Evolutionary conservation across 2,888 invertebrate genomes (phyloP).

Genomic region (Cordilura impudica): DNA sequence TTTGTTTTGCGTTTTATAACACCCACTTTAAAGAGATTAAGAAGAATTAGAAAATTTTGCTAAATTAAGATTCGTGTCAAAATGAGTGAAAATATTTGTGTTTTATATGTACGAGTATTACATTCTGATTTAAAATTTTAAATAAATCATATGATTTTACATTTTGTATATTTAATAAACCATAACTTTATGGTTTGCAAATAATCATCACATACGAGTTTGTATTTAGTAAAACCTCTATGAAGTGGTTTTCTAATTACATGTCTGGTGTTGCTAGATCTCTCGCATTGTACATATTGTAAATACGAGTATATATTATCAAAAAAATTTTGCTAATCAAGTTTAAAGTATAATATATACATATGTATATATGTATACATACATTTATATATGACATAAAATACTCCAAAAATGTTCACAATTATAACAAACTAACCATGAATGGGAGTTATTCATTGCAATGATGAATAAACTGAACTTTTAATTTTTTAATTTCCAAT

Average conservation of each 20-base stretch:
- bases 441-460: no score
- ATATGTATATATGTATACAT: no score
- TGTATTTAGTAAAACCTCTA: constrained; percentile 5
- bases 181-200: constrained; percentile 14
- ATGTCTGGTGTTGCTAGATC: not conserved
- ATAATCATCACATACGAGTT: constrained; percentile 22
- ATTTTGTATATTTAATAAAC: constrained; percentile 1
- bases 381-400: no score
- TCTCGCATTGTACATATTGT: not conserved
- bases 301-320: not conserved
- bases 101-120: not conserved
- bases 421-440: no score
- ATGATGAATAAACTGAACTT: no score
- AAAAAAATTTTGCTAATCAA: constrained; percentile 23
- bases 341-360: not conserved
- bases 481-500: no score
- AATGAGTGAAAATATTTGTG: no score
- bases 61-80: no score
- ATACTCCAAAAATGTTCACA: not conserved
- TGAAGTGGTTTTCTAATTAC: constrained; percentile 34
- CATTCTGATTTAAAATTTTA: not conserved
- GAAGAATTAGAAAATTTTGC: no score
- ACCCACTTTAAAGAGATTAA: no score
- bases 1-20: no score
- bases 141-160: not conserved